These are phyloP conservation scores for Ariolimax columbianus DNA, from an alignment of 2,888 invertebrate species.

Conservation along the genomic window DNA sequence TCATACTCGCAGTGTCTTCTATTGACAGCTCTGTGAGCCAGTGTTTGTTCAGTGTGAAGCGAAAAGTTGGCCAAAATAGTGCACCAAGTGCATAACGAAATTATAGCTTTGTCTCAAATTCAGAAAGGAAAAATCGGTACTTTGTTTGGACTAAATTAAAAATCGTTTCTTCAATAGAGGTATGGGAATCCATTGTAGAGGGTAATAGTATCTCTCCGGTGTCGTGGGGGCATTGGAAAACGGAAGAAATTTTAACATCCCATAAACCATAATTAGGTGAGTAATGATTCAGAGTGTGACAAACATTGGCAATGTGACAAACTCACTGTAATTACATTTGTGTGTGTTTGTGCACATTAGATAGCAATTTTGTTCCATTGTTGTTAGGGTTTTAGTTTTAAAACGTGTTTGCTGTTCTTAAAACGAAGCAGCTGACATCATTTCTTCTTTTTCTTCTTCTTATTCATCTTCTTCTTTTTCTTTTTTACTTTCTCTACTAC, in stretches of 20 bases:
- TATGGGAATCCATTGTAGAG: neutral
- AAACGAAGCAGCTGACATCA: too few relatives aligned
- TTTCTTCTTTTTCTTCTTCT: too few relatives aligned
- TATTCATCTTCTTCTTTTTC: too few relatives aligned
- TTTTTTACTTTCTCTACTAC: too few relatives aligned
- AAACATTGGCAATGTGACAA: neutral
- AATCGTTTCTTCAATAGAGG: neutral
- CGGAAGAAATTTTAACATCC: neutral
- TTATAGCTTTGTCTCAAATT: constrained; percentile 10
- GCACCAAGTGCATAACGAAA: neutral
- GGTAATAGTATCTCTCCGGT: neutral
- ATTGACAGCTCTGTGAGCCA: neutral
- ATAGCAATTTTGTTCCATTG: neutral
- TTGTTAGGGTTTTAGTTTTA: neutral
- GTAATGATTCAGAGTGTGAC: neutral
- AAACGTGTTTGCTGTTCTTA: neutral
- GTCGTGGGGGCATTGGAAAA: neutral
- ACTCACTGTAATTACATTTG: neutral
- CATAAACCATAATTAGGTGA: neutral
- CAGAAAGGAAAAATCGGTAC: neutral
- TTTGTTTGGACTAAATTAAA: constrained; percentile 6
- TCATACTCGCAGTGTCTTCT: neutral
- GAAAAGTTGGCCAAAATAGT: constrained; percentile 1
- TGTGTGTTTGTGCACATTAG: neutral
- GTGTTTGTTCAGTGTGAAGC: neutral